Conservation (phyloP, 2,113 vertebrate species). For the Australoheros scitulus region DNA sequence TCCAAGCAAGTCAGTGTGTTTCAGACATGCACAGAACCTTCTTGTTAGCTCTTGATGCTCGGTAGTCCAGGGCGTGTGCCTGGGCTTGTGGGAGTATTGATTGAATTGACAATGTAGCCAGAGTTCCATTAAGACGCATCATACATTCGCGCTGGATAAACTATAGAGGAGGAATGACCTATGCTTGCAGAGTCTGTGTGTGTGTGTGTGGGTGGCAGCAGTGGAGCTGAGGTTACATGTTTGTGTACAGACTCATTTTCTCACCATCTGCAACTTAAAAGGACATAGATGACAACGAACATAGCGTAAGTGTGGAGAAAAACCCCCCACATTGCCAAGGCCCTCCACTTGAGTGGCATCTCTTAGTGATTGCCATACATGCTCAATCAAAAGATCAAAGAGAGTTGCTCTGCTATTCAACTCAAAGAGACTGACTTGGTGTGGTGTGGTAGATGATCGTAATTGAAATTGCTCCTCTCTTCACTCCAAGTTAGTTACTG, state of each 20-base stretch:
- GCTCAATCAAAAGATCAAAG: constrained; percentile 42
- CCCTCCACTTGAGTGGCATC: constrained; percentile 35
- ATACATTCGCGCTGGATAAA: background rate
- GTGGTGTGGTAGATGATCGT: constrained; percentile 39
- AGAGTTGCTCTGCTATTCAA: constrained; percentile 23
- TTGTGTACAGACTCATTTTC: constrained; percentile 4
- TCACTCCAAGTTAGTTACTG: background rate
- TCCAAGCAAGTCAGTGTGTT: background rate
- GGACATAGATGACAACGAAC: constrained; percentile 2
- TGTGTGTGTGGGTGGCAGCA: background rate
- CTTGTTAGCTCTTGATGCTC: constrained; percentile 7
- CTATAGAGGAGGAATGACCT: background rate
- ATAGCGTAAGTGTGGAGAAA: constrained; percentile 4
- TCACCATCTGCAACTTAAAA: constrained; percentile 3
- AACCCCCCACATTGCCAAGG: background rate
- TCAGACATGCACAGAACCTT: background rate
- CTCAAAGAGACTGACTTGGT: constrained; percentile 39
- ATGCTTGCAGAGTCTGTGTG: background rate
- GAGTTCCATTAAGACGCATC: constrained; percentile 7
- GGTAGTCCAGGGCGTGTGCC: background rate
- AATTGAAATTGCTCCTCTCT: constrained; percentile 46
- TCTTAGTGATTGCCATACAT: constrained; percentile 21
- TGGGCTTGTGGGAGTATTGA: constrained; percentile 32
- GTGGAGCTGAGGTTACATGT: background rate
- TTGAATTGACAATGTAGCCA: constrained; percentile 32